A percentile compares a stretch with the other conserved stretches of the same genome.
These are phyloP conservation scores for Rhagium mordax DNA, from an alignment of 2,888 invertebrate species.

Conservation along the genomic window DNA sequence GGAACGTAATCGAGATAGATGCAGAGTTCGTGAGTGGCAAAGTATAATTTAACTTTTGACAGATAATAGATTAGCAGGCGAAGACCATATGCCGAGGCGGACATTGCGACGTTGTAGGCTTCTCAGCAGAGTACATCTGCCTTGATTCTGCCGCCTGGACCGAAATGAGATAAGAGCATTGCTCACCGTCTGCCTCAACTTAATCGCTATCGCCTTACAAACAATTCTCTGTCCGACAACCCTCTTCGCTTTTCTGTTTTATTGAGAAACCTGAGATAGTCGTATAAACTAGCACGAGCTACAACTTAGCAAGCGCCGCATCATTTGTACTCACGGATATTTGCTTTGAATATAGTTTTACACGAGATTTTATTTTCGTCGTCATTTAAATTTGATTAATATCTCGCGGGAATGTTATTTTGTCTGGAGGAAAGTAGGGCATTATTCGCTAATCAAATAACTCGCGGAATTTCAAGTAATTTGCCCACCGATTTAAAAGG, in stretches of 20 bases:
- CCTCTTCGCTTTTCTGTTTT: not conserved
- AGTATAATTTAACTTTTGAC: conserved; percentile 32
- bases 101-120: not conserved
- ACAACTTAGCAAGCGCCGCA: not conserved
- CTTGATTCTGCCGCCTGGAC: conserved; percentile 8
- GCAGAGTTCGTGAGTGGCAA: conserved; percentile 4
- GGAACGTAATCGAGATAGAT: conserved; percentile 9
- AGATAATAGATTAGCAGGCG: conserved; percentile 24
- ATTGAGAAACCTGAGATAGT: conserved; percentile 14
- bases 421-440: too few relatives aligned
- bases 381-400: too few relatives aligned
- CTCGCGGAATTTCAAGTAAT: not conserved
- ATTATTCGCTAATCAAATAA: not conserved
- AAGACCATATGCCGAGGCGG: conserved; percentile 24
- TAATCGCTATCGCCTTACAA: conserved; percentile 22
- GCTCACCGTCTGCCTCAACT: not conserved
- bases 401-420: too few relatives aligned
- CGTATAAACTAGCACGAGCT: not conserved
- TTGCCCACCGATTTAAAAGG: not conserved
- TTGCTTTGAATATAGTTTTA: not conserved
- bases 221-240: not conserved
- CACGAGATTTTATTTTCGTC: too few relatives aligned
- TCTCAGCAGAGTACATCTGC: conserved; percentile 9
- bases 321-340: not conserved
- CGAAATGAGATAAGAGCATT: conserved; percentile 25